Base-by-base conservation (phyloP, 2,888 invertebrate species). In the Eumacrocentrus americanus region DNA sequence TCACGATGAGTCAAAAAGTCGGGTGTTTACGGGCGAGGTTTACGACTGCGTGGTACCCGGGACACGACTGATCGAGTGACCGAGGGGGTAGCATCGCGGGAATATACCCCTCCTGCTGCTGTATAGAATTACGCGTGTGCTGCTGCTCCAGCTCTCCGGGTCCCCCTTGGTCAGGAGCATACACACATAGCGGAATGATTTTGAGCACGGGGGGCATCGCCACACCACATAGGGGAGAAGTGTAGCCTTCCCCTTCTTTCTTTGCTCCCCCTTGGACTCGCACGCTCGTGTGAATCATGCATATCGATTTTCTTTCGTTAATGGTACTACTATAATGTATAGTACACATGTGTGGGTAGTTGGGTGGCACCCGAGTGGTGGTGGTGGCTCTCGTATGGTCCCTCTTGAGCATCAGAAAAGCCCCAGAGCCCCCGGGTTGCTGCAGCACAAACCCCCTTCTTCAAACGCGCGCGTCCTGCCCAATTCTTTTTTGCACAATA, bases 61-160 rank as follows among this genome's bases (percentile, higher is more conserved):
- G 77, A 77, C 77, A 79, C 78, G 79, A 80, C 79, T 79, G 79
- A 80, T 79, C 79, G 79, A 78, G 78, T 78, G 79, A 78, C 78
- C 79, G 78, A 76, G 76, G 79, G 79, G 79, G 78, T 79, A 79
- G 77, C 74, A 77, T 77, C 73, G 72, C 71, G 68, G 70, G 72
- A 73, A 73, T 72, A 63, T 64, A 77, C 75, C 76, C 76, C 78
- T 77, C 78, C 75, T 72, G 69, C 69, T 64, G 68, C 70, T 72
- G 75, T 78, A 78, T 77, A 76, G 76, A 75, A 74, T 78, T 77
- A 76, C 76, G 73, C 70, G 70, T 68, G 70, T 73, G 68, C 67
- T 63, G 51, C 56, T 56, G 25, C 38, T 61, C 40, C 58, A 35
- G 52, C 59, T 65, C 61, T 62, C 54, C 44, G 47, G 48, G 44